These are phyloP conservation scores for Papilio xuthus DNA, from an alignment of 1,140 invertebrate genomes.

Conservation along the genomic window DNA sequence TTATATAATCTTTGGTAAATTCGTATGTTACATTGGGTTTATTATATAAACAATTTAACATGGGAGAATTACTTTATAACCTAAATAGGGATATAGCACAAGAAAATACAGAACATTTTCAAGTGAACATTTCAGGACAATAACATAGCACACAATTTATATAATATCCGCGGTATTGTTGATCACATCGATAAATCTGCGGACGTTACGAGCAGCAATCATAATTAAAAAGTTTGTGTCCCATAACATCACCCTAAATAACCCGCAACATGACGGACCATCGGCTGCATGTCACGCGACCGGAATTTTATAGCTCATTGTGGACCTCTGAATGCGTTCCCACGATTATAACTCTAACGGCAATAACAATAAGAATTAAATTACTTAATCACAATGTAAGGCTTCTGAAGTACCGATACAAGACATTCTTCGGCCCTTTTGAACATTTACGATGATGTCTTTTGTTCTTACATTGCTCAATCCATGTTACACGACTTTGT, in stretches of 20 bases:
- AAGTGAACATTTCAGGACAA: background rate
- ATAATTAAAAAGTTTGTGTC: slow-evolving; percentile 32
- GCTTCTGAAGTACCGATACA: background rate
- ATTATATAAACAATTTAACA: too few species aligned
- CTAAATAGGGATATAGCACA: too few species aligned
- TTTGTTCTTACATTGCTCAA: background rate
- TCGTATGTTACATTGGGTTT: too few species aligned
- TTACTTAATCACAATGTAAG: background rate
- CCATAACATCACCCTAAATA: slow-evolving; percentile 30
- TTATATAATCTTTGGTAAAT: background rate
- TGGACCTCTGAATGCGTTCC: slow-evolving; percentile 9
- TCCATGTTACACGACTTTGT: background rate
- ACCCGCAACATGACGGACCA: slow-evolving; percentile 20
- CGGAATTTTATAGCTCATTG: slow-evolving; percentile 26
- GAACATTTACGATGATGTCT: background rate
- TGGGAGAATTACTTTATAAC: too few species aligned
- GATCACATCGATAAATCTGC: background rate
- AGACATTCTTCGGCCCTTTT: background rate
- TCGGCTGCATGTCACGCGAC: slow-evolving; percentile 20
- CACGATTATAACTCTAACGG: background rate
- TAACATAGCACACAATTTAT: background rate
- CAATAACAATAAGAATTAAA: background rate
- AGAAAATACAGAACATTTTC: too few species aligned
- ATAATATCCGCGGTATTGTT: background rate
- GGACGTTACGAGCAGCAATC: slow-evolving; percentile 23